A percentile compares a stretch with the other conserved stretches of the same genome.
phyloP scores from a whole-genome alignment of 2,888 invertebrate species.

The Sceliomorpha sp. region DNA sequence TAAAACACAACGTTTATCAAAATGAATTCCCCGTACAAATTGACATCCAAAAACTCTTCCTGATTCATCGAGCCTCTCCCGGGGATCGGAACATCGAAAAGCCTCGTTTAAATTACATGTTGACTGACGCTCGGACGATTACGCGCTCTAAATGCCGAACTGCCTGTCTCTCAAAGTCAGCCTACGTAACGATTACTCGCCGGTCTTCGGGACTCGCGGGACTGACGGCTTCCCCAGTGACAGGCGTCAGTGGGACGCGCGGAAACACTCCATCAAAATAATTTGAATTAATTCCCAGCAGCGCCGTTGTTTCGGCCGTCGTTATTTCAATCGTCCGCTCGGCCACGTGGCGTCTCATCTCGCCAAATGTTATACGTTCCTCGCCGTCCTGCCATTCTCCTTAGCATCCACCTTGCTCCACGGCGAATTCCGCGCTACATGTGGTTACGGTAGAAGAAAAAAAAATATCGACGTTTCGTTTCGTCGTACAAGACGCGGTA shows the following conservation, averaged over 20 bases:
- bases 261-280: slow-evolving; percentile 71
- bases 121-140: slow-evolving; percentile 49
- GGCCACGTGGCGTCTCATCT: slow-evolving; percentile 4
- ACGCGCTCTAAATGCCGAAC: slow-evolving; percentile 49
- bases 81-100: slow-evolving; percentile 18
- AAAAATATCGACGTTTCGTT: slow-evolving; percentile 9
- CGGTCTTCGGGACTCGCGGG: slow-evolving; percentile 31
- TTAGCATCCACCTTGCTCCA: too few relatives aligned
- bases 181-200: slow-evolving; percentile 44
- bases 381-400: too few relatives aligned
- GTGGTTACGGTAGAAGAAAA: too few relatives aligned
- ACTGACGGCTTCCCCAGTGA: slow-evolving; percentile 58
- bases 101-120: slow-evolving; percentile 48
- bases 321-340: slow-evolving; percentile 28
- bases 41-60: not conserved
- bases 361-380: too few relatives aligned
- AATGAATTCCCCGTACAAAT: not conserved
- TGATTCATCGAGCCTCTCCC: slow-evolving; percentile 1
- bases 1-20: too few relatives aligned
- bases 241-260: slow-evolving; percentile 53
- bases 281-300: slow-evolving; percentile 68
- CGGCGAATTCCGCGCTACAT: not conserved
- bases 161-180: slow-evolving; percentile 63
- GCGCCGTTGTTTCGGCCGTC: slow-evolving; percentile 18
- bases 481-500: slow-evolving; percentile 14